Conservation (phyloP, 2,113 vertebrate species). For the Chrysochloris asiatica region DNA sequence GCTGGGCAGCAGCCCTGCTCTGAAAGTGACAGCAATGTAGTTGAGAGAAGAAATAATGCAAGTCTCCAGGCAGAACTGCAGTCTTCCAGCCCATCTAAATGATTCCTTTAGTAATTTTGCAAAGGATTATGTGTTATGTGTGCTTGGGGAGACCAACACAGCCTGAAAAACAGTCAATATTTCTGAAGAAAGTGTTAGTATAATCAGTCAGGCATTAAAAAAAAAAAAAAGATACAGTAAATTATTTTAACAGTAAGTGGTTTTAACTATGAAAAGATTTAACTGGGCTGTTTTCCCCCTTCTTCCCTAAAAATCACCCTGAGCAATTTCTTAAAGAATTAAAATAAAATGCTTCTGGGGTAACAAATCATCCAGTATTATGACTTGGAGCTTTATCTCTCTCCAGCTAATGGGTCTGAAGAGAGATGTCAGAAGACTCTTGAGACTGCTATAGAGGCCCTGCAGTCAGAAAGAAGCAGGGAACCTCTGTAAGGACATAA, state of each 20-base stretch:
- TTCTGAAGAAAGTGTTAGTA: slow-evolving; percentile 66
- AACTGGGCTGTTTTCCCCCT: slow-evolving; percentile 52
- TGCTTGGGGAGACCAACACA: slow-evolving; percentile 69
- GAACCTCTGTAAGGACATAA: slow-evolving; percentile 45
- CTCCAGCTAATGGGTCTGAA: slow-evolving; percentile 76
- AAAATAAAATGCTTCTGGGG: slow-evolving; percentile 74
- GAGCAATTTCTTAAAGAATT: slow-evolving; percentile 80
- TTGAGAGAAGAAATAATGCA: slow-evolving; percentile 75
- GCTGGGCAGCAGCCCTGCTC: slow-evolving; percentile 29
- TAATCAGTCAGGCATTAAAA: slow-evolving; percentile 62
- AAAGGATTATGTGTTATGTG: slow-evolving; percentile 60
- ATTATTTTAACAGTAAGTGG: slow-evolving; percentile 78
- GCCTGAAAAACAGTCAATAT: slow-evolving; percentile 60
- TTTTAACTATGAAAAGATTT: slow-evolving; percentile 77
- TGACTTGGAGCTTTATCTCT: slow-evolving; percentile 66
- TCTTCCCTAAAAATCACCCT: slow-evolving; percentile 64
- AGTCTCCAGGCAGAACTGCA: slow-evolving; percentile 62
- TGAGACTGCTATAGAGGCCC: slow-evolving; percentile 16
- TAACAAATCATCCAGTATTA: slow-evolving; percentile 76
- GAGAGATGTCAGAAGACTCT: slow-evolving; percentile 78
- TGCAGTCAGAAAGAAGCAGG: slow-evolving; percentile 35
- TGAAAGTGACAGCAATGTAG: slow-evolving; percentile 56
- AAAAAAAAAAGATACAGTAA: slow-evolving; percentile 61
- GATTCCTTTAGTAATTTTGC: slow-evolving; percentile 78
- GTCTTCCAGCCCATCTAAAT: slow-evolving; percentile 72